Conservation (phyloP, 2,888 invertebrate species). For the Ephialtes manifestator region DNA sequence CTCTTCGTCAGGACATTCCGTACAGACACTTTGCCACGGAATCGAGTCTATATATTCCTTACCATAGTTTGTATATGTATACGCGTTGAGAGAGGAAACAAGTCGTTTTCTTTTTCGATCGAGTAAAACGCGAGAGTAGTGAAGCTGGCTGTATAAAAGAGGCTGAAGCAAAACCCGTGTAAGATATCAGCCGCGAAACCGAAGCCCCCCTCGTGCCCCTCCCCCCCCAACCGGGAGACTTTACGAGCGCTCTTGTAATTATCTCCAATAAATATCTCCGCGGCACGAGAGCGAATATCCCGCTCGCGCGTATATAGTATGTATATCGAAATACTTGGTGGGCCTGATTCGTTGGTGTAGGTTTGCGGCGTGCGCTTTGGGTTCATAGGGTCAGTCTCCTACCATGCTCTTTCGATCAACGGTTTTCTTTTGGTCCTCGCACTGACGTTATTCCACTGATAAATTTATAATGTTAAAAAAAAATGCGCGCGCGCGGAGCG, state of each 20-base stretch:
- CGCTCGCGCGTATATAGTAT: conserved; percentile 30
- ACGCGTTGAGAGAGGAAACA: conserved; percentile 24
- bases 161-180: conserved; percentile 75
- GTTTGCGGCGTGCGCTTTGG: conserved; percentile 69
- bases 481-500: conserved; percentile 43
- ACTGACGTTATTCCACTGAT: conserved; percentile 77
- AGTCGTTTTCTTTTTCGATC: conserved; percentile 40
- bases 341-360: conserved; percentile 15
- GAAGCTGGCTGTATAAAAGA: not conserved
- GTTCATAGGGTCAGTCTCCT: conserved; percentile 81
- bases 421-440: conserved; percentile 81
- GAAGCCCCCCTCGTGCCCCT: conserved; percentile 76
- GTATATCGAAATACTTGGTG: conserved; percentile 83
- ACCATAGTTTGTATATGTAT: conserved; percentile 21
- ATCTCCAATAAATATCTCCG: conserved; percentile 86
- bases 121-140: conserved; percentile 36
- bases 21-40: conserved; percentile 10
- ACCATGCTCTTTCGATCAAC: conserved; percentile 84
- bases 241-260: conserved; percentile 86
- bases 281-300: conserved; percentile 82
- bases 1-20: conserved; percentile 53
- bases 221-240: conserved; percentile 76
- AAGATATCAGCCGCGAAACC: conserved; percentile 84
- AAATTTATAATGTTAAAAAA: conserved; percentile 83
- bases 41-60: conserved; percentile 10